Conservation (phyloP, 2,888 invertebrate genomes). For the Frankliniella intonsa region DNA sequence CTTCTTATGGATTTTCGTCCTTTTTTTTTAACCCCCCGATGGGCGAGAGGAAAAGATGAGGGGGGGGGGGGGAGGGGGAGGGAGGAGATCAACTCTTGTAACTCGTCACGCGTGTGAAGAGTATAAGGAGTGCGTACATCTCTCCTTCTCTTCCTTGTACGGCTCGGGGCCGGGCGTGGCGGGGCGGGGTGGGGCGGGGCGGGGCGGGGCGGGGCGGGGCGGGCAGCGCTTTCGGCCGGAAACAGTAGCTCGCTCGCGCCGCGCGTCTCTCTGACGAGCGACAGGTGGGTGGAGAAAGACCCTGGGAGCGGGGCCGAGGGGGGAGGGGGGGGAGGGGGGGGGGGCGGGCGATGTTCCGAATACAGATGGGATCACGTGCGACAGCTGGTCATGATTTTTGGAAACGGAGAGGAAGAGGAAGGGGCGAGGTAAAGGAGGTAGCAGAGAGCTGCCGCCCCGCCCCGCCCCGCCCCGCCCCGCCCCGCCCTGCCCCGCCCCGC, state of each 20-base stretch:
- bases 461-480: background rate
- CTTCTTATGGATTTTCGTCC: too few species aligned
- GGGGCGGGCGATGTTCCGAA: background rate
- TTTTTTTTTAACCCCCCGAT: too few species aligned
- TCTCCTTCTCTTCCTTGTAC: too few species aligned
- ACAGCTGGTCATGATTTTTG: slow-evolving; percentile 25
- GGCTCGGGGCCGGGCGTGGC: too few species aligned
- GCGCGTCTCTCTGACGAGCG: background rate
- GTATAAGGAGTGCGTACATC: too few species aligned
- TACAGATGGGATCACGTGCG: slow-evolving; percentile 24
- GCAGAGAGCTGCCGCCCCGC: too few species aligned
- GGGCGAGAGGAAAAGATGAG: too few species aligned
- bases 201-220: background rate
- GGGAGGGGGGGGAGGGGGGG: slow-evolving; percentile 23
- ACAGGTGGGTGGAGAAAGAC: slow-evolving; percentile 30
- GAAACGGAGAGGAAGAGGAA: background rate
- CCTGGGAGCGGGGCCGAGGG: slow-evolving; percentile 3
- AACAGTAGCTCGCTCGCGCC: slow-evolving; percentile 12
- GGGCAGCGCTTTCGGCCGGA: background rate
- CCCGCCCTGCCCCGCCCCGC: background rate
- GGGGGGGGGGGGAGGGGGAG: too few species aligned
- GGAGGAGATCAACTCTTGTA: too few species aligned
- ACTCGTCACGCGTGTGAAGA: too few species aligned
- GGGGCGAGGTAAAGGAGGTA: background rate
- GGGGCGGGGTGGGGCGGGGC: too few species aligned